Base-by-base conservation (phyloP, 2,888 invertebrate species). In the Odontocolon sp. region DNA sequence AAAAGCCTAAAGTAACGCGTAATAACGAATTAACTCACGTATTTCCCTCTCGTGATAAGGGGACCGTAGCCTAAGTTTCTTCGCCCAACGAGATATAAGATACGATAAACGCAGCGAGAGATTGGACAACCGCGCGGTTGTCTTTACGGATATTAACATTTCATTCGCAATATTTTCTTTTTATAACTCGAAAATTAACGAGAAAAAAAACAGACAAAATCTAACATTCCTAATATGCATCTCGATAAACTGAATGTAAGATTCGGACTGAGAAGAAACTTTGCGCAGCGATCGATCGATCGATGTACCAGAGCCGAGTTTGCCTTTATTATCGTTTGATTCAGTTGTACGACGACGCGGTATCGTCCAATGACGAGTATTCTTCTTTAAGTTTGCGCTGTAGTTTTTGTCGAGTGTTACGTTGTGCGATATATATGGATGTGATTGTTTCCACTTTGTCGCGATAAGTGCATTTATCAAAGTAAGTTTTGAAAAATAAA, bases 401-500 rank as follows among this genome's bases (percentile, higher is more conserved):
- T 61, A 57, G 67, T 28, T 69, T 72, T 23, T 79, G 42, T 69
- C 63, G 70, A 77, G 64, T 73, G 73, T 79, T 75, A 71, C 66
- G 72, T 64, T 70, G 69, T 64, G 61, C 70, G 70, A 70, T 61
- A 50, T 47, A n/a, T 47, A 42, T 21, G 52, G 50, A 26, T 63
- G 71, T 68, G 54, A 67, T 63, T 63, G 71, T 77, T 77, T 71
- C 76, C 71, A 56, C 67, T 59, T 57, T 63, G 47, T 71, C 72
- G 71, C 77, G 67, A 40, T 66, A 71, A 77, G 72, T 77, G 72
- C 77, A 71, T 77, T 77, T 77, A 77, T 77, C 72, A 68, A 67
- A 42, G 23, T 75, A 66, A 72, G 67, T 63, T 26, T 68, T 33
- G 54, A 56, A 33, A 66, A 67, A 16, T 14, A 6, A 31, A 40